These are phyloP conservation scores for Drosophila ambigua DNA, from an alignment of 1,140 invertebrate genomes.

Conservation along the genomic window DNA sequence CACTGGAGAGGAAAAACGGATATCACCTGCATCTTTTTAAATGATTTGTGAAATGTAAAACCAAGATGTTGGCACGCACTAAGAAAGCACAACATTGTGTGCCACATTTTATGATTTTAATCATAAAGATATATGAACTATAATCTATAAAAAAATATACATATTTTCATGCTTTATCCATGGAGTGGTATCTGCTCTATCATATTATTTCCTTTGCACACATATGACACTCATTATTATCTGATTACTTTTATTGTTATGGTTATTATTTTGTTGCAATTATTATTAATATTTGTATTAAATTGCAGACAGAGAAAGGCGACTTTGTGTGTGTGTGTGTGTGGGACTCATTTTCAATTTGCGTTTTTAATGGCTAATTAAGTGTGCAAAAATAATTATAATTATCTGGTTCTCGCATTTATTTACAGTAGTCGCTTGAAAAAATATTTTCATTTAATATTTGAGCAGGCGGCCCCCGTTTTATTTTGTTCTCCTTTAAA, in stretches of 20 bases:
- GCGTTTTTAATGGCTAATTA: slow-evolving; percentile 80
- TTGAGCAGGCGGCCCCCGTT: not conserved
- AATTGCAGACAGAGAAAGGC: slow-evolving; percentile 4
- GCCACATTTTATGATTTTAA: no score
- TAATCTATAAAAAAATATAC: no score
- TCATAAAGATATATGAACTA: no score
- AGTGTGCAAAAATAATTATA: slow-evolving; percentile 81
- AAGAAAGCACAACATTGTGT: no score
- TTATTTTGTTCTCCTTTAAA: slow-evolving; percentile 10
- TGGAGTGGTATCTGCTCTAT: not conserved
- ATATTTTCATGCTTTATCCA: no score
- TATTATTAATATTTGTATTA: slow-evolving; percentile 71
- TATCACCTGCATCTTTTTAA: no score
- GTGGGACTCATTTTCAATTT: slow-evolving; percentile 67
- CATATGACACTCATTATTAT: slow-evolving; percentile 73
- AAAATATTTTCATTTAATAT: slow-evolving; percentile 51
- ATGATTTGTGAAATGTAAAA: no score
- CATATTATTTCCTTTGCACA: not conserved
- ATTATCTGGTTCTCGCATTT: slow-evolving; percentile 62
- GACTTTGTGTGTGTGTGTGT: slow-evolving; percentile 1
- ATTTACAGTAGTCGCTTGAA: slow-evolving; percentile 52
- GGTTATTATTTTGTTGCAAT: slow-evolving; percentile 61
- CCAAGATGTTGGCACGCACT: no score
- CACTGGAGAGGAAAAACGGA: not conserved
- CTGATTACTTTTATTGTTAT: slow-evolving; percentile 74